Conservation (phyloP, 2,888 invertebrate species). For the Barypeithes pellucidus region DNA sequence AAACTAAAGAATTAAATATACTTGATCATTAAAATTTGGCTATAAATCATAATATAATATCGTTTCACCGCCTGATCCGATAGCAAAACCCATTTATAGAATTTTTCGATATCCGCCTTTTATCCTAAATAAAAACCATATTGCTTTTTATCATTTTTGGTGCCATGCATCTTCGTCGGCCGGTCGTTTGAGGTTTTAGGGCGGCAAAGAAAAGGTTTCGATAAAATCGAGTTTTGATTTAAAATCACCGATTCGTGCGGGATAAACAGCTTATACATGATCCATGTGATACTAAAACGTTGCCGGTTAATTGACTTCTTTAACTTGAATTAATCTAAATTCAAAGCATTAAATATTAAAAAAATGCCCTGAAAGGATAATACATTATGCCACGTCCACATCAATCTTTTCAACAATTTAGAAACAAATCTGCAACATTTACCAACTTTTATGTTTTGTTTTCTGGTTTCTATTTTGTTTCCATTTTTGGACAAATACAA, state of each 20-base stretch:
- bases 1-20: not conserved
- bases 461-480: no score
- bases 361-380: no score
- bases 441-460: no score
- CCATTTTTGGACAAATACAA: no score
- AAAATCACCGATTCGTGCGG: not conserved
- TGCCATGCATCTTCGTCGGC: conserved; percentile 33
- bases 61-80: not conserved
- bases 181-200: conserved; percentile 23
- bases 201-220: conserved; percentile 3
- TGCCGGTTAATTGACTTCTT: not conserved
- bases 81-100: conserved; percentile 14
- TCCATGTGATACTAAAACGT: not conserved
- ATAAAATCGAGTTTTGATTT: conserved; percentile 7
- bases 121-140: conserved; percentile 39
- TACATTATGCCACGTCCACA: no score
- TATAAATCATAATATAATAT: conserved; percentile 18
- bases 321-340: not conserved
- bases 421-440: no score
- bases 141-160: conserved; percentile 51
- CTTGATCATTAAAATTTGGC: not conserved
- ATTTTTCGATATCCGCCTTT: conserved; percentile 20
- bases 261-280: not conserved
- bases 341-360: no score
- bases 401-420: no score